Evolutionary conservation across 2,113 vertebrate species (phyloP), one percentile per base, ranked within the genome.

Genomic region (Rynchops niger): DNA sequence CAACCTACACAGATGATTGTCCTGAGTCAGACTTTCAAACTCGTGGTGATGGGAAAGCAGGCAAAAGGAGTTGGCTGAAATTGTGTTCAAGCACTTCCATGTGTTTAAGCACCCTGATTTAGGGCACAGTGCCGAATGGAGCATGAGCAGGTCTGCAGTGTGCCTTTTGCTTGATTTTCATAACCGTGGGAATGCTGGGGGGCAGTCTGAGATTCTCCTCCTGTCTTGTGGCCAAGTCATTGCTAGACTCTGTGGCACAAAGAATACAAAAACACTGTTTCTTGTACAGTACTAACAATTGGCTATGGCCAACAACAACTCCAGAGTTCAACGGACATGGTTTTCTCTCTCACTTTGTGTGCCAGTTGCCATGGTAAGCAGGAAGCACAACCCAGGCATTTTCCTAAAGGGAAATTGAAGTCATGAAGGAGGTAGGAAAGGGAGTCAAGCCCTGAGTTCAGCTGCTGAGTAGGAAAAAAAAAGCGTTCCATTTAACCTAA

Each of bases 341-440:
- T 62, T 95, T 93, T 91, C 63, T 86, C 43, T 86, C 78, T 61
- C 74, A 49, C 14, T 89, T 87, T 87, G 53, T 87, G 56, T 73
- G 77, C 86, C 65, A 70, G 93, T 93, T 97, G 91, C 95, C 91
- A 95, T 79, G 89, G 94, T 42, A 95, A 94, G 93, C 81, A 95
- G 86, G 89, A 95, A 96, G 84, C 70, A 94, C 70, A 95, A 72
- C 49, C 36, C 56, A 91, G 56, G 83, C 73, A 89, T 73, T 93
- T 96, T 95, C 94, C 91, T 89, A 91, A 96, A 85, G 81, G 93
- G 93, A 97, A 96, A 95, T 0, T 72, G 62, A 95, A 97, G 62
- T 94, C 36, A 95, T 72, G 62, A 73, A 92, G n/a, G 69, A 76
- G 69, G 45, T 93, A 87, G 96, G 83, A 94, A 95, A 82, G 66